phyloP scores from a whole-genome alignment of 1,140 invertebrate genomes.

The Heliconius congener region DNA sequence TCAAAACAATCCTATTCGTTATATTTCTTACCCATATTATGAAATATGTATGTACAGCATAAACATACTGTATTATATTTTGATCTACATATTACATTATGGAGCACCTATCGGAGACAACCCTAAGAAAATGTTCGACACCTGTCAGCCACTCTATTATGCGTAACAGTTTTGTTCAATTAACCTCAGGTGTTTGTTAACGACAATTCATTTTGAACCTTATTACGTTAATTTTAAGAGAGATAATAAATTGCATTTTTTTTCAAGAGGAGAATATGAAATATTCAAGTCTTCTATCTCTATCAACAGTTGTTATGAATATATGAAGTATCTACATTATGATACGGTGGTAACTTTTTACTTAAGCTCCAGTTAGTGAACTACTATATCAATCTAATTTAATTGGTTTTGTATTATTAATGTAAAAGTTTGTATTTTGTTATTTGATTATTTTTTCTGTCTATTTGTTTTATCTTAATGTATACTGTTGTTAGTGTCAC shows the following conservation, averaged over 20 bases:
- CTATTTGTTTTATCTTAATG: no score
- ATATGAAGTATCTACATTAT: not conserved
- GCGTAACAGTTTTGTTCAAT: slow-evolving; percentile 24
- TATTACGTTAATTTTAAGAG: not conserved
- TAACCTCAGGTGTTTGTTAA: slow-evolving; percentile 4
- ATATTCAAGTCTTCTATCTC: slow-evolving; percentile 13
- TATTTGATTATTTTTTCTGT: no score
- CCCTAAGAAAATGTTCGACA: slow-evolving; percentile 27
- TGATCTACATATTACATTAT: slow-evolving; percentile 8
- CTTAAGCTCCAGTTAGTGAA: not conserved
- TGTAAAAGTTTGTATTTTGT: no score
- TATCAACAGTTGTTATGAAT: slow-evolving; percentile 16
- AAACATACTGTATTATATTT: slow-evolving; percentile 1
- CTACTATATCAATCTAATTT: not conserved
- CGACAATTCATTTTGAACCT: slow-evolving; percentile 11
- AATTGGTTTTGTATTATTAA: not conserved
- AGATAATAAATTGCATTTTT: not conserved
- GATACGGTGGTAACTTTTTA: slow-evolving; percentile 1
- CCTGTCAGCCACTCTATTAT: slow-evolving; percentile 27
- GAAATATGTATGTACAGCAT: not conserved
- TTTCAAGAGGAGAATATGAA: not conserved
- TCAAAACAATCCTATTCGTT: no score
- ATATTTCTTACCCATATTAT: not conserved
- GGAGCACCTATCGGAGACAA: slow-evolving; percentile 20
- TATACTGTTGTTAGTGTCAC: no score